Percentiles rank a stretch among this genome's conserved stretches.
These are phyloP conservation scores for Choloepus hoffmanni DNA, from an alignment of 2,113 vertebrate genomes.

Conservation along the genomic window DNA sequence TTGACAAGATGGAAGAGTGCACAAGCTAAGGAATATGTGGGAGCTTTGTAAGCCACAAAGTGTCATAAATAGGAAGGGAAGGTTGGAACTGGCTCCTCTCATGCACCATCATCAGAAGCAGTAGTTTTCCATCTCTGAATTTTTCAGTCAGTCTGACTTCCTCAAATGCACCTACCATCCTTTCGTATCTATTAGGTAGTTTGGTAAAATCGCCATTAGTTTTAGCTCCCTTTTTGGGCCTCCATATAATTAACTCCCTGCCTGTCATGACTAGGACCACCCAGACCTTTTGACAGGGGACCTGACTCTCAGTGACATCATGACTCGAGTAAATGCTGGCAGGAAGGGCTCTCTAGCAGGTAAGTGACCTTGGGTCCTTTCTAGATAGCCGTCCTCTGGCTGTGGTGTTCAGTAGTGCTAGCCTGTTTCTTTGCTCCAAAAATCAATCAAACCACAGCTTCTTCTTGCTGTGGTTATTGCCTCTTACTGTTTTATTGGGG, in stretches of 20 bases:
- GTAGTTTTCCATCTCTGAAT: not conserved
- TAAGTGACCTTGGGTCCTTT: conserved; percentile 80
- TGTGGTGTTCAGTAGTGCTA: not conserved
- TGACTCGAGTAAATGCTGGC: conserved; percentile 95
- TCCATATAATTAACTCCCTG: conserved; percentile 40
- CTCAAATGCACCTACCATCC: not conserved
- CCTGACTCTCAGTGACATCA: conserved; percentile 94
- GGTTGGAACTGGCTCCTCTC: not conserved
- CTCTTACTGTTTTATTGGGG: not conserved
- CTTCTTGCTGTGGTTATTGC: not conserved
- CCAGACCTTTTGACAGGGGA: conserved; percentile 95
- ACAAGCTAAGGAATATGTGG: not conserved
- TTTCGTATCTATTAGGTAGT: not conserved
- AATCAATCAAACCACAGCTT: not conserved
- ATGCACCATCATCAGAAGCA: not conserved
- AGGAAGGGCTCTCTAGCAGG: conserved; percentile 93
- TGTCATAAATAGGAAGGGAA: not conserved
- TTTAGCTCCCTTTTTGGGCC: not conserved
- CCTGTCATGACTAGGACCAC: conserved; percentile 90
- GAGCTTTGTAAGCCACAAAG: not conserved
- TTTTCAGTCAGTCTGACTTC: conserved; percentile 9
- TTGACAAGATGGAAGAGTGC: not conserved
- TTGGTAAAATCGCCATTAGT: not conserved
- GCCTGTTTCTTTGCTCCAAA: not conserved
- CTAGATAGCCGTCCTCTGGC: not conserved